A percentile compares a stretch with the other conserved stretches of the same genome.
Evolutionary conservation across 2,113 vertebrate genomes (phyloP).

Genomic region (Percina caprodes): DNA sequence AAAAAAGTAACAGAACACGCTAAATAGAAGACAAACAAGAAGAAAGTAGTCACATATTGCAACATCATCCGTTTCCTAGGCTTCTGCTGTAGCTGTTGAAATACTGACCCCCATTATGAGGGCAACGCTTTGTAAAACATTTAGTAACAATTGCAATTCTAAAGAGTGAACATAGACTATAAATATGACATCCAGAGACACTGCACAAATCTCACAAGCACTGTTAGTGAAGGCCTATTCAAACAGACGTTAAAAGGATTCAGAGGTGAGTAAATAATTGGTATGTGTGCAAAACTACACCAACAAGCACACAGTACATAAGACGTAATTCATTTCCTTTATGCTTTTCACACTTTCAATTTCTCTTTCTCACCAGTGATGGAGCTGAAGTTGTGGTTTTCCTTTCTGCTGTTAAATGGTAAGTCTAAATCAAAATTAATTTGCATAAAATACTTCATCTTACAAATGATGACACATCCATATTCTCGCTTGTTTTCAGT

Average conservation of each 20-base stretch:
- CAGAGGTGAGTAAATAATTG: not conserved
- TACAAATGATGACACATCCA: not conserved
- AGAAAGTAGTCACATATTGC: not conserved
- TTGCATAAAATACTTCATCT: not conserved
- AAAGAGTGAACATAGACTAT: not conserved
- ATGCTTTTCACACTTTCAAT: not conserved
- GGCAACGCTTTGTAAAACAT: not conserved
- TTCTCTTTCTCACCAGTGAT: conserved; percentile 17
- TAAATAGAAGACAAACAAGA: not conserved
- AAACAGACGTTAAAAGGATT: conserved; percentile 10
- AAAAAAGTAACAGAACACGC: not conserved
- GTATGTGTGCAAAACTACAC: not conserved
- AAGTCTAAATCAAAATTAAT: conserved; percentile 8
- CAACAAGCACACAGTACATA: not conserved
- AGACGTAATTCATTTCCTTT: not conserved
- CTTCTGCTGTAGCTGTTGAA: conserved; percentile 3
- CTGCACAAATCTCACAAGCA: not conserved
- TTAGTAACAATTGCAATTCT: not conserved
- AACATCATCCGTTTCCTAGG: not conserved
- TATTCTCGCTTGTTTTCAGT: not conserved
- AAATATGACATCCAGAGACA: not conserved
- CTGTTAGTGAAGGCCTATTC: not conserved
- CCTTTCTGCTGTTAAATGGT: conserved; percentile 28
- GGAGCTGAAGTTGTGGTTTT: conserved; percentile 16
- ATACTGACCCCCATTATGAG: not conserved